Evolutionary conservation across 2,888 invertebrate species (phyloP), one percentile per base, ranked within the genome.

Genomic region (Philopedon plagiatum): DNA sequence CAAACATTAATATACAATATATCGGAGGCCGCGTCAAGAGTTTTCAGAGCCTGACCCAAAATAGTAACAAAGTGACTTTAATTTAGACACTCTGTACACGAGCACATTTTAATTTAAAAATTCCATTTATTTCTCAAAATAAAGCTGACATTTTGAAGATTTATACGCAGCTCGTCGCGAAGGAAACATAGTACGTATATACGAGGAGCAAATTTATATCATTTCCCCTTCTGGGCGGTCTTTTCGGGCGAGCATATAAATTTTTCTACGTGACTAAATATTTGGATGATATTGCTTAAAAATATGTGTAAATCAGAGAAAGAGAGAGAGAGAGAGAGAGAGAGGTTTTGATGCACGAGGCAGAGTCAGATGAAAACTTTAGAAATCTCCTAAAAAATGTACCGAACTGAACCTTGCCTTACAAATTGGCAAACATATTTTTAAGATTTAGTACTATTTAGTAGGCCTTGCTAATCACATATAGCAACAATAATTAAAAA

Each of bases 221-320:
- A 23, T 57, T 65, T 54, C 21, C 51, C 13, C 21, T 57, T 39
- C 41, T 18, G 41, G 32, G 57, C 26, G 46, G 29, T 29, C 46
- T 46, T 62, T 62, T 46, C 46, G 21, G 26, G 23, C 8, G n/a
- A 21, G 13, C 19, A 18, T 32, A 62, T 46, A 46, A 29, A 54
- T 54, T 62, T 62, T 41, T 46, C 29, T 62, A 62, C 62, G 62
- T 62, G 62, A 62, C 62, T 62, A 49, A 62, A 62, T 62, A 49
- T 62, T 62, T 49, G 19, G 9, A 19, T 19, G 19, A 46, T 44
- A 46, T 62, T 32, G 15, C 62, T 26, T 5, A 26, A 19, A 19
- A 32, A 5, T 29, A 49, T 18, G 21, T 26, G 29, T 32, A 49
- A 44, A 49, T 62, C 21, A 29, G n/a, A n/a, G n/a, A n/a, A n/a